Evolutionary conservation across 2,888 invertebrate genomes (phyloP).

Genomic region (Lasioglossum vierecki): DNA sequence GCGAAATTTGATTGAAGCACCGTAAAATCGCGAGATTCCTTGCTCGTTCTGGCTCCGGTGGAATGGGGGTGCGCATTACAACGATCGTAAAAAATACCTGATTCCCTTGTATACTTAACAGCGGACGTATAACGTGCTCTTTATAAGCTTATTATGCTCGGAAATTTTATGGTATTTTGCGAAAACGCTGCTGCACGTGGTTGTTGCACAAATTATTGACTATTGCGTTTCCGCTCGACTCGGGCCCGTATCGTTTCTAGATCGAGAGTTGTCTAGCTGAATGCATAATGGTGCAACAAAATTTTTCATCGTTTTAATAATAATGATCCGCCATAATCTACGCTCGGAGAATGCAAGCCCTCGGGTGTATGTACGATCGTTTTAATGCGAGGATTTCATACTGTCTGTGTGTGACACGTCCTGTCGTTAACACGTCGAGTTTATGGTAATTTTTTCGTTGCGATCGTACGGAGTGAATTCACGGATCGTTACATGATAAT

Average conservation of each 20-base stretch:
- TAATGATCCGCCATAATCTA: neutral
- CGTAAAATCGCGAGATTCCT: constrained; percentile 2
- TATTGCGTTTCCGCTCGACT: neutral
- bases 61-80: neutral
- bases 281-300: neutral
- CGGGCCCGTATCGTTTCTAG: neutral
- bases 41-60: neutral
- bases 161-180: neutral
- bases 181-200: neutral
- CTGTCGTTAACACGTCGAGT: constrained; percentile 29
- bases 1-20: constrained; percentile 1
- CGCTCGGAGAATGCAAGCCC: neutral
- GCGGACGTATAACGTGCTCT: neutral
- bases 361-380: neutral
- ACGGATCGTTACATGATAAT: constrained; percentile 54
- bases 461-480: constrained; percentile 37
- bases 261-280: neutral
- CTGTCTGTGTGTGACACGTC: neutral
- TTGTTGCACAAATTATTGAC: neutral
- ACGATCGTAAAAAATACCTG: neutral
- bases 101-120: neutral
- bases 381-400: constrained; percentile 8
- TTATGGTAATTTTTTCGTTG: constrained; percentile 27
- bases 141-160: neutral
- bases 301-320: neutral